Evolutionary conservation across 2,888 invertebrate species (phyloP).

Genomic region (Drepana falcataria): DNA sequence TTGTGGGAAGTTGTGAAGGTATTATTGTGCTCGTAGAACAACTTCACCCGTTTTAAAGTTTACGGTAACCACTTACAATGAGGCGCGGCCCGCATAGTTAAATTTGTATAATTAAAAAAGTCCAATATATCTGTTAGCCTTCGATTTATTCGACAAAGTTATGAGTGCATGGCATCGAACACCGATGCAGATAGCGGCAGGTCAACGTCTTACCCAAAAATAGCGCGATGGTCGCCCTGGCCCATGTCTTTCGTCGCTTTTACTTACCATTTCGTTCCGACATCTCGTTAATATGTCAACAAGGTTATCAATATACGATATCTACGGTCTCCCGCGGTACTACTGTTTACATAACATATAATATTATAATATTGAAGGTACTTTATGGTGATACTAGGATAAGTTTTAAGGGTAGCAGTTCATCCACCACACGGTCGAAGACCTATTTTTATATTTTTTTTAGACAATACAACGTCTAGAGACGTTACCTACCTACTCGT

Average conservation of each 20-base stretch:
- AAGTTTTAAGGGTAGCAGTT: slow-evolving; percentile 39
- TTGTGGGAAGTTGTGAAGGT: too few species aligned
- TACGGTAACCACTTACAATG: too few species aligned
- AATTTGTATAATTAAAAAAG: too few species aligned
- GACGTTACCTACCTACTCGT: too few species aligned
- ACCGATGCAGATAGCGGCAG: slow-evolving; percentile 39
- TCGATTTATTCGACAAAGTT: neutral
- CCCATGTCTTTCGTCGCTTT: slow-evolving; percentile 60
- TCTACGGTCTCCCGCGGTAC: slow-evolving; percentile 34
- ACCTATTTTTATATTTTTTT: slow-evolving; percentile 70
- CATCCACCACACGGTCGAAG: slow-evolving; percentile 44
- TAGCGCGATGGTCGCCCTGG: slow-evolving; percentile 58
- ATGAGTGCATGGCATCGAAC: slow-evolving; percentile 6
- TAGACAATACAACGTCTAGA: slow-evolving; percentile 32
- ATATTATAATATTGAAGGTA: slow-evolving; percentile 21
- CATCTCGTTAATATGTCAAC: slow-evolving; percentile 70
- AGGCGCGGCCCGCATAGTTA: too few species aligned
- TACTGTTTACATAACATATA: slow-evolving; percentile 41
- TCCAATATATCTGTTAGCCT: too few species aligned
- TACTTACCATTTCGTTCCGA: slow-evolving; percentile 55
- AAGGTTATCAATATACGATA: slow-evolving; percentile 60
- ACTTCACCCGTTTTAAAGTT: too few species aligned
- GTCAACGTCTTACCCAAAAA: slow-evolving; percentile 72
- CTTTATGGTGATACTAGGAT: slow-evolving; percentile 2
- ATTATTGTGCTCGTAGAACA: too few species aligned